Percentiles rank a stretch among this genome's conserved stretches.
phyloP scores from a whole-genome alignment of 2,113 vertebrate species.

The Gambusia holbrooki region DNA sequence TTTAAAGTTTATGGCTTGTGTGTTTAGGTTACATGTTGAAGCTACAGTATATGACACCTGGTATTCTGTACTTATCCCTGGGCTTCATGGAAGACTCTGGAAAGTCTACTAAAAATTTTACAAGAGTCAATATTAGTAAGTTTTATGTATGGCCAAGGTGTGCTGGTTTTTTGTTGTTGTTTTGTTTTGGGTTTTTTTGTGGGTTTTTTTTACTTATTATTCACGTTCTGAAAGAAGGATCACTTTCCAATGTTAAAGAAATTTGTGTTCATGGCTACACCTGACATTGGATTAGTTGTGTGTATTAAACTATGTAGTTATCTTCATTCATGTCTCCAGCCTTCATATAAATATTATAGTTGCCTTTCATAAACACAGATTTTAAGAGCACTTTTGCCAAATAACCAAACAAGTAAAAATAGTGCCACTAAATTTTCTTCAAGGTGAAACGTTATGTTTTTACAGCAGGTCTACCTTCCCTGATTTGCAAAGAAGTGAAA shows the following conservation, averaged over 20 bases:
- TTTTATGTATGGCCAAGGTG: conserved; percentile 12
- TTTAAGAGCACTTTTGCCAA: conserved; percentile 17
- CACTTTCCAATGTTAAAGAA: conserved; percentile 47
- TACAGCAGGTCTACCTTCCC: no score
- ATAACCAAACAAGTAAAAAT: no score
- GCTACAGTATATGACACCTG: background rate
- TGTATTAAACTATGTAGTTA: background rate
- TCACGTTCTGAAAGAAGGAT: conserved; percentile 18
- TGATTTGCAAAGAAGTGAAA: no score
- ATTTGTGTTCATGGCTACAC: conserved; percentile 28
- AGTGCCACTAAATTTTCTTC: no score
- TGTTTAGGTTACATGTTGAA: conserved; percentile 9
- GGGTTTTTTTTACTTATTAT: conserved; percentile 7
- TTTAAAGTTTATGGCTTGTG: conserved; percentile 2
- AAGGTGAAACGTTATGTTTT: no score
- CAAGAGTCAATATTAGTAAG: conserved; percentile 28
- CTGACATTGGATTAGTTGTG: background rate
- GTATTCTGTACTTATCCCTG: background rate
- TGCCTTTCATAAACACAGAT: conserved; percentile 2
- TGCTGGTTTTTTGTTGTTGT: background rate
- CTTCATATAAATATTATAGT: background rate
- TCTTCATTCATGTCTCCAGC: background rate
- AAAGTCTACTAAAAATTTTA: conserved; percentile 1
- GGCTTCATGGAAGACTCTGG: background rate
- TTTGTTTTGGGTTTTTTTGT: background rate